These are phyloP conservation scores for Carlito syrichta DNA, from an alignment of 2,113 vertebrate genomes.

Conservation along the genomic window DNA sequence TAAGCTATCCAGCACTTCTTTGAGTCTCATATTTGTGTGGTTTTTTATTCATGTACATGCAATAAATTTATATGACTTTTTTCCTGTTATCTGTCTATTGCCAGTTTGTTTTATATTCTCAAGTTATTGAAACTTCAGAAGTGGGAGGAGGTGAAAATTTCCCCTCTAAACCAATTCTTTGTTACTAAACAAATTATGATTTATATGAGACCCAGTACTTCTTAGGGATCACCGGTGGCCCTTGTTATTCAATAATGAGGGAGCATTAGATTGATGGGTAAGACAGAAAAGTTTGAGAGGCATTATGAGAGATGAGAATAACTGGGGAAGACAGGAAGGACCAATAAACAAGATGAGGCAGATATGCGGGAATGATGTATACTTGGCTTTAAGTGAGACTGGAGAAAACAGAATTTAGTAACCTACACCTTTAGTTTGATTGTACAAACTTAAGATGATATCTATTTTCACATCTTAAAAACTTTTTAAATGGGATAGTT, in stretches of 20 bases:
- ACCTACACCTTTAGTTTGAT: not conserved
- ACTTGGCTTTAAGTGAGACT: not conserved
- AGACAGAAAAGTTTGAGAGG: not conserved
- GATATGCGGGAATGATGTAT: not conserved
- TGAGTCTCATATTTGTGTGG: not conserved
- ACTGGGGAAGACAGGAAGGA: not conserved
- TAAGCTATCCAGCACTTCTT: not conserved
- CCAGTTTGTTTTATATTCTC: not conserved
- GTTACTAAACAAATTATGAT: not conserved
- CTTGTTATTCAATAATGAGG: not conserved
- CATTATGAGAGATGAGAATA: not conserved
- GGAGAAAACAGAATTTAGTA: not conserved
- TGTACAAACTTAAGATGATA: constrained; percentile 58
- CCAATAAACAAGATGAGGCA: not conserved
- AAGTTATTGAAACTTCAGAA: not conserved
- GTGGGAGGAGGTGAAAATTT: not conserved
- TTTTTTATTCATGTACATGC: not conserved
- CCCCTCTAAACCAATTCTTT: not conserved
- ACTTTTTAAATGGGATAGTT: constrained; percentile 23
- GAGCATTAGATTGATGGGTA: not conserved
- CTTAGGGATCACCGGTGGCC: not conserved
- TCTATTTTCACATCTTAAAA: not conserved
- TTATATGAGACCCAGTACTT: not conserved
- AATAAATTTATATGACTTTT: not conserved
- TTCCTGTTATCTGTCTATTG: not conserved